A percentile compares a stretch with the other conserved stretches of the same genome.
Conservation (phyloP, 2,113 vertebrate genomes). For the Prietella phreatophila region DNA sequence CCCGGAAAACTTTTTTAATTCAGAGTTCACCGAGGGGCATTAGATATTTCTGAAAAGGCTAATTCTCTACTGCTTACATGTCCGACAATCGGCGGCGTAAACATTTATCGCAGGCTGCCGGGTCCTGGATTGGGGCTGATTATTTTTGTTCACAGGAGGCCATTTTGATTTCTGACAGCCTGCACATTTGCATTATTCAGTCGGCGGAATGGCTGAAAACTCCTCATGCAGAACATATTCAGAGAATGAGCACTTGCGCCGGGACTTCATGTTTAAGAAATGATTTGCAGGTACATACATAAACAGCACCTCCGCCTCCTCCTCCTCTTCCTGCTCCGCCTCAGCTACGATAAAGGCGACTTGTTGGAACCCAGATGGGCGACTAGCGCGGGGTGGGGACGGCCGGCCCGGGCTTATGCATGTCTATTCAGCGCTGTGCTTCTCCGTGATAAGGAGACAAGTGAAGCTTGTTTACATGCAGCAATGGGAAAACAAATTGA, state of each 20-base stretch:
- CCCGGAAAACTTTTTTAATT: constrained; percentile 62
- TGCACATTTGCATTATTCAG: constrained; percentile 73
- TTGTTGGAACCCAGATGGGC: constrained; percentile 78
- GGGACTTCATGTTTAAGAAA: constrained; percentile 78
- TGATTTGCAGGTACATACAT: constrained; percentile 76
- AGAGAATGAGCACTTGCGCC: constrained; percentile 65
- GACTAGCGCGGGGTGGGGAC: constrained; percentile 53
- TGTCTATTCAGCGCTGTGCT: constrained; percentile 68
- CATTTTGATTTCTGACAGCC: constrained; percentile 74
- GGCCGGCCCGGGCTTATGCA: constrained; percentile 48
- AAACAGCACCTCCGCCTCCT: constrained; percentile 60
- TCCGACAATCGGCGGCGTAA: constrained; percentile 70
- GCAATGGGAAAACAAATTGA: constrained; percentile 81
- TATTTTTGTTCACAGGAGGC: constrained; percentile 67
- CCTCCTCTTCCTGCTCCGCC: constrained; percentile 53
- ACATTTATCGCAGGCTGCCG: constrained; percentile 75
- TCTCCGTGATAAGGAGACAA: constrained; percentile 77
- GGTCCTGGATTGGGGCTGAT: constrained; percentile 60
- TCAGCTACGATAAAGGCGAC: constrained; percentile 72
- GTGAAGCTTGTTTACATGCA: constrained; percentile 80
- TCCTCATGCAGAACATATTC: constrained; percentile 79
- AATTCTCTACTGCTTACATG: constrained; percentile 58
- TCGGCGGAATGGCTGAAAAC: constrained; percentile 71
- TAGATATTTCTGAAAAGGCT: constrained; percentile 63
- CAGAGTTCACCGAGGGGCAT: constrained; percentile 53